These are phyloP conservation scores for Columba livia DNA, from an alignment of 2,113 vertebrate species.

Conservation along the genomic window DNA sequence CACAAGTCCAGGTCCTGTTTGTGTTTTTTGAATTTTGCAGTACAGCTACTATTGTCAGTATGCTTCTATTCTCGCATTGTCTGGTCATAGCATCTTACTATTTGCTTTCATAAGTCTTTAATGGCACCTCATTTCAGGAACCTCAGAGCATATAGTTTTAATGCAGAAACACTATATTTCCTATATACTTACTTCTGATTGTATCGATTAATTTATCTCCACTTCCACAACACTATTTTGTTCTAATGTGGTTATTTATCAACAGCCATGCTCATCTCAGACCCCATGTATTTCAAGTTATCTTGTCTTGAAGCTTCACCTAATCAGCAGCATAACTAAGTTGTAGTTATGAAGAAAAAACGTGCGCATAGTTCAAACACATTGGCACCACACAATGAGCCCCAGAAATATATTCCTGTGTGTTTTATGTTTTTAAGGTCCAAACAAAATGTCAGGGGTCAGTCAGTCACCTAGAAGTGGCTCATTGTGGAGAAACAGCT, in stretches of 20 bases:
- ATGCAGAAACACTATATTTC: background rate
- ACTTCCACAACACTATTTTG: slow-evolving; percentile 30
- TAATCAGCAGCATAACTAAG: background rate
- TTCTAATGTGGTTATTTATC: background rate
- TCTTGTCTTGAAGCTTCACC: background rate
- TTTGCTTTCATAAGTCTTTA: background rate
- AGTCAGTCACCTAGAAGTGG: background rate
- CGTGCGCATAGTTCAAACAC: background rate
- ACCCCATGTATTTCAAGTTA: background rate
- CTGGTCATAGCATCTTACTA: background rate
- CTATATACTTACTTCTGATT: background rate
- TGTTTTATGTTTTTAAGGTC: background rate
- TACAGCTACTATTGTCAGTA: background rate
- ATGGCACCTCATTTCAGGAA: background rate
- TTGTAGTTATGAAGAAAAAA: background rate
- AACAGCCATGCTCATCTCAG: background rate
- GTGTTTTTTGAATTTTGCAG: background rate
- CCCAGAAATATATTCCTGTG: background rate
- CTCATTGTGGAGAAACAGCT: background rate
- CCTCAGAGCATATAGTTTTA: background rate
- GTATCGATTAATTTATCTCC: slow-evolving; percentile 12
- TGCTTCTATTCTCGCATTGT: background rate
- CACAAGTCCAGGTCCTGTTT: background rate
- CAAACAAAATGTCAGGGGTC: background rate
- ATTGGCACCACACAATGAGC: background rate